Evolutionary conservation across 2,888 invertebrate species (phyloP).

Genomic region (Hemistola chrysoprasaria): DNA sequence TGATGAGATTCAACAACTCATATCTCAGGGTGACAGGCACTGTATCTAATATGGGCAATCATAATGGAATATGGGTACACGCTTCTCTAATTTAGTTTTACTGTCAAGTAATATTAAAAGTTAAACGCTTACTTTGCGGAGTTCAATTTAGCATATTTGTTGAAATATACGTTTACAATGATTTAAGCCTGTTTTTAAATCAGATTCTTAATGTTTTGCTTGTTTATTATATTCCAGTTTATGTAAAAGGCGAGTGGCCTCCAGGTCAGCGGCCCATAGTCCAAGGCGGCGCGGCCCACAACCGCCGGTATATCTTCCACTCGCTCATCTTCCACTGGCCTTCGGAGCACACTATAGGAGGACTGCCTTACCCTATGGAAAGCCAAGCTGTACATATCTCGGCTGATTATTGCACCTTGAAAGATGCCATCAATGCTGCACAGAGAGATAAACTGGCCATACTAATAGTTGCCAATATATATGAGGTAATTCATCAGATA

Average conservation of each 20-base stretch:
- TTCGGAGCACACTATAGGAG: slow-evolving; percentile 58
- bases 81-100: too few relatives aligned
- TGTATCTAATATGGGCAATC: too few relatives aligned
- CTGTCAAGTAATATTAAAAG: too few relatives aligned
- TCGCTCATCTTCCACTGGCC: slow-evolving; percentile 57
- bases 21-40: too few relatives aligned
- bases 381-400: slow-evolving; percentile 56
- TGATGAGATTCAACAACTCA: too few relatives aligned
- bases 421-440: slow-evolving; percentile 46
- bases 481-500: slow-evolving; percentile 41
- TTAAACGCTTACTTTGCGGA: too few relatives aligned
- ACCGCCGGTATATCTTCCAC: slow-evolving; percentile 61
- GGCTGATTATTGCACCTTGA: slow-evolving; percentile 48
- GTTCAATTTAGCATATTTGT: too few relatives aligned
- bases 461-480: slow-evolving; percentile 55
- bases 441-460: slow-evolving; percentile 51
- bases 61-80: too few relatives aligned
- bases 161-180: too few relatives aligned
- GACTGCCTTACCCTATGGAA: slow-evolving; percentile 55
- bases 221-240: too few relatives aligned
- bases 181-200: too few relatives aligned
- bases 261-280: slow-evolving; percentile 42
- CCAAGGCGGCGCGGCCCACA: slow-evolving; percentile 60
- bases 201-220: too few relatives aligned
- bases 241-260: slow-evolving; percentile 50